Evolutionary conservation across 2,888 invertebrate genomes (phyloP).

Genomic region (Conistra vaccinii): DNA sequence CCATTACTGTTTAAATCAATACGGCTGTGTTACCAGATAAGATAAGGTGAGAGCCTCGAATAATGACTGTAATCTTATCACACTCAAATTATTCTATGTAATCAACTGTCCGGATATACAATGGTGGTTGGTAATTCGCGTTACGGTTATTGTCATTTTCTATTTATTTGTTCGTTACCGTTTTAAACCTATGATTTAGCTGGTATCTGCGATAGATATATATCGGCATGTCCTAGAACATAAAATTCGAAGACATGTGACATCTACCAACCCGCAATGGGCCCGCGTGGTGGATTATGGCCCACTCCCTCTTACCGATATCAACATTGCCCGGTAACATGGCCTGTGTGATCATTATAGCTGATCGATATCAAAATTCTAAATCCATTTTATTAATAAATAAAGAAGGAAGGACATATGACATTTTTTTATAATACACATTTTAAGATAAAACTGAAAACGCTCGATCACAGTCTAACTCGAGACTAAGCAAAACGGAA

Average conservation of each 20-base stretch:
- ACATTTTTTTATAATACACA: no score
- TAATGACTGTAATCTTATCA: conserved; percentile 84
- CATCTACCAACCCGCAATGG: no score
- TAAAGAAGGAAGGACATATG: no score
- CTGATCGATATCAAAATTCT: no score
- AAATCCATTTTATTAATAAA: no score
- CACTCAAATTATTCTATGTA: conserved; percentile 72
- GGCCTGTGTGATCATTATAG: no score
- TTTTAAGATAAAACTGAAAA: neutral
- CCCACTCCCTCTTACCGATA: no score
- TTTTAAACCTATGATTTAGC: neutral
- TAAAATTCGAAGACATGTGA: no score
- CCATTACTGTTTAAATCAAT: conserved; percentile 81
- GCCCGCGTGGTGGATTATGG: no score
- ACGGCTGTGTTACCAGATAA: conserved; percentile 80
- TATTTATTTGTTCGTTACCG: conserved; percentile 11
- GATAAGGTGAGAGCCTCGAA: conserved; percentile 79
- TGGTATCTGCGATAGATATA: neutral
- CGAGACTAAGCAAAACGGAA: neutral
- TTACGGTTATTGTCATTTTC: conserved; percentile 1
- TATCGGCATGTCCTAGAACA: no score
- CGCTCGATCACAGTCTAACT: neutral
- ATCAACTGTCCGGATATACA: conserved; percentile 65
- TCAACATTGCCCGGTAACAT: no score
- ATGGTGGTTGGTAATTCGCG: conserved; percentile 24